A percentile compares a stretch with the other conserved stretches of the same genome.
These are phyloP conservation scores for Philypnodon macrostomus DNA, from an alignment of 2,797 vertebrate species.

Conservation along the genomic window DNA sequence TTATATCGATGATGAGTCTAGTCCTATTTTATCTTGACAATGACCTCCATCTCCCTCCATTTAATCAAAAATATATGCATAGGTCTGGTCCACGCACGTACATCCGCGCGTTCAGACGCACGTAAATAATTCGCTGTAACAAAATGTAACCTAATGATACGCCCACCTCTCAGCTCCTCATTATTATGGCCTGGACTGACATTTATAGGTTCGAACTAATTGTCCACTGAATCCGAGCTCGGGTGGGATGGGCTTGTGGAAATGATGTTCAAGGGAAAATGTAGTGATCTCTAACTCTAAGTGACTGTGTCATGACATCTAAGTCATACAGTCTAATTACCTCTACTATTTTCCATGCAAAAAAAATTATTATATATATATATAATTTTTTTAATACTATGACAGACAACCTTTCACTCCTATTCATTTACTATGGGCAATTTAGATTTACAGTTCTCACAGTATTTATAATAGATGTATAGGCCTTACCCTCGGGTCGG, in stretches of 20 bases:
- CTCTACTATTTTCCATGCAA: neutral
- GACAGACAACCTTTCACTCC: too few species aligned
- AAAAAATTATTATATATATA: too few species aligned
- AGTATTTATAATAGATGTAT: too few species aligned
- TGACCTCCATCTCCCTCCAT: neutral
- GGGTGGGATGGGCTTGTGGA: constrained; percentile 69
- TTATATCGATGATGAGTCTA: constrained; percentile 47
- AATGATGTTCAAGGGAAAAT: constrained; percentile 54
- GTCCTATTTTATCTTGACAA: constrained; percentile 17
- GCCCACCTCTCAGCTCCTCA: constrained; percentile 54
- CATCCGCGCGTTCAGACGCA: constrained; percentile 42
- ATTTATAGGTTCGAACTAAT: constrained; percentile 66
- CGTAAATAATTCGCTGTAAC: constrained; percentile 47
- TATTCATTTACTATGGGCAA: too few species aligned
- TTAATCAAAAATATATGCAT: neutral
- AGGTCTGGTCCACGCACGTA: neutral
- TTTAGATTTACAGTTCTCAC: too few species aligned
- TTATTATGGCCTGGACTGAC: constrained; percentile 70
- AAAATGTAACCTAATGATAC: constrained; percentile 59
- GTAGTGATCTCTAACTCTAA: constrained; percentile 22
- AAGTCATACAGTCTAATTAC: too few species aligned
- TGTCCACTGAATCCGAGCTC: constrained; percentile 43
- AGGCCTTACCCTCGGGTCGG: too few species aligned
- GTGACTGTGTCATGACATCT: neutral
- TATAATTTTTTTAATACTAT: too few species aligned